phyloP scores from a whole-genome alignment of 1,140 invertebrate genomes.

The Solenopsis invicta region DNA sequence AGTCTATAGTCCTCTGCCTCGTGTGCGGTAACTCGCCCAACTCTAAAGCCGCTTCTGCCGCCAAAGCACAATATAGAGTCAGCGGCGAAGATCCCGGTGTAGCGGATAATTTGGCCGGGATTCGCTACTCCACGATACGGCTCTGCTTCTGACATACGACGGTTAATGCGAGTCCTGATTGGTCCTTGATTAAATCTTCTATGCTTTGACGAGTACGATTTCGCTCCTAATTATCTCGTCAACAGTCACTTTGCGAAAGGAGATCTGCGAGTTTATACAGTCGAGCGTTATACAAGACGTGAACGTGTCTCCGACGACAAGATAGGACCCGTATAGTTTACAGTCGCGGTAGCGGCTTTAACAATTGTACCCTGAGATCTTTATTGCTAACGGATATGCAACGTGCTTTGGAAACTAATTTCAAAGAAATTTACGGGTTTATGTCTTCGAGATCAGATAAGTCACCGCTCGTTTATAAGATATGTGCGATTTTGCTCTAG shows the following conservation, averaged over 20 bases:
- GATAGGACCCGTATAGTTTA: slow-evolving; percentile 22
- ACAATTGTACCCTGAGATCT: slow-evolving; percentile 9
- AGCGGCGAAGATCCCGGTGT: slow-evolving; percentile 38
- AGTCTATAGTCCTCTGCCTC: background rate
- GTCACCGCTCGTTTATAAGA: background rate
- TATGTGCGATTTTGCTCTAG: too few relatives aligned
- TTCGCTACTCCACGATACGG: slow-evolving; percentile 38
- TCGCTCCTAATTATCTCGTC: slow-evolving; percentile 58
- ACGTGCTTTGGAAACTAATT: slow-evolving; percentile 3
- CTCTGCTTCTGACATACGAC: slow-evolving; percentile 47
- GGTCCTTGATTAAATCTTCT: slow-evolving; percentile 62
- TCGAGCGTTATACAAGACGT: slow-evolving; percentile 12
- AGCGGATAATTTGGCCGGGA: slow-evolving; percentile 54
- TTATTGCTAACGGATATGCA: background rate
- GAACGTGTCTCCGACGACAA: background rate
- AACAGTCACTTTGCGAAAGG: slow-evolving; percentile 44
- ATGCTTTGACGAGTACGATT: slow-evolving; percentile 54
- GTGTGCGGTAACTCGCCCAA: too few relatives aligned
- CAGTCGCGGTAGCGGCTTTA: background rate
- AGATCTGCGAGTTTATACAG: slow-evolving; percentile 48
- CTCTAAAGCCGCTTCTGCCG: slow-evolving; percentile 49
- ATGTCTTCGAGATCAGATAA: background rate
- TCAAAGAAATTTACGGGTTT: slow-evolving; percentile 1
- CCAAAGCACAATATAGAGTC: slow-evolving; percentile 37
- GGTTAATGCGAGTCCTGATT: slow-evolving; percentile 47